Evolutionary conservation across 1,140 invertebrate species (phyloP), one percentile per base, ranked within the genome.

Genomic region (Trichogramma pretiosum): DNA sequence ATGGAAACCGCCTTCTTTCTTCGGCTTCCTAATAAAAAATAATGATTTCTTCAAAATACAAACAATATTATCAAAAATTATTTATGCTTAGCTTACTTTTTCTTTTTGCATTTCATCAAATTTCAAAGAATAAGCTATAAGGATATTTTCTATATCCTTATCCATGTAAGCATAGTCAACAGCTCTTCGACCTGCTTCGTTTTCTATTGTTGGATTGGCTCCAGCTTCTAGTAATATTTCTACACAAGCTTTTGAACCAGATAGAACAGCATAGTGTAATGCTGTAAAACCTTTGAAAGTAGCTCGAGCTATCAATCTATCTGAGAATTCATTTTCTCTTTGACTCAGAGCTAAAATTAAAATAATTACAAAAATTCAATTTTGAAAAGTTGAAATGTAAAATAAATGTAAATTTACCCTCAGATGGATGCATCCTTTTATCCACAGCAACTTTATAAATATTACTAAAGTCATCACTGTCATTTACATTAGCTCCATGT

Each of bases 261-360:
- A 74, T 23, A 95, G 68, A 33, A 84, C 86, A 14, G 90, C 89
- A 75, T 95, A 96, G 68, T 94, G 91, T 33, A 96, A 73, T 34
- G 90, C 80, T 41, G 91, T 93, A 67, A 88, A 93, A 16, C 89
- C 90, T 50, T 80, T 74, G 63, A 90, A 94, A 9, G 79, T 82
- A 0, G 83, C 87, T 57, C 78, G 75, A 50, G 73, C 82, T 57
- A 85, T 89, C 46, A 93, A 74, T 19, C 74, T 61, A 53, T 82
- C 75, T 56, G 79, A 84, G 66, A 93, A 95, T 63, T 91, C 85
- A 34, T 86, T 81, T 60, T 91, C 86, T 46, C 88, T 70, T 22
- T 72, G 74, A 44, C 79, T 68, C 38, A 85, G 60, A 11, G 87
- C 83, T 83, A 35, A 61, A 65, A 51, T 26, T 46, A 10, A 34